phyloP scores from a whole-genome alignment of 2,113 vertebrate genomes.

The Myanophis thanlyinensis region DNA sequence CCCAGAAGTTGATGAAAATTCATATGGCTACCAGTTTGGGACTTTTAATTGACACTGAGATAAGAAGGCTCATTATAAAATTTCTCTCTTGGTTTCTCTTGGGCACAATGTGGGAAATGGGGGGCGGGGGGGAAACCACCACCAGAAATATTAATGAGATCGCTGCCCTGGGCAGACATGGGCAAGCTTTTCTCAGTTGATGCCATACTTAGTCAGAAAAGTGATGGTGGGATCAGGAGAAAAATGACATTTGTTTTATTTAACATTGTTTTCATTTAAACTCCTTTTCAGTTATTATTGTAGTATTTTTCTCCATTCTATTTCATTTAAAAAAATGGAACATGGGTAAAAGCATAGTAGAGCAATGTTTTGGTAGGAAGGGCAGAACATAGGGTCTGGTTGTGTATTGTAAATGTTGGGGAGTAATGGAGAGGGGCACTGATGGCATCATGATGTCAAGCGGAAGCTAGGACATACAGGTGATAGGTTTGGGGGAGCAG shows the following conservation, averaged over 20 bases:
- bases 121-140: background rate
- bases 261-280: background rate
- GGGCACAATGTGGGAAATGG: background rate
- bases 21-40: background rate
- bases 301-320: background rate
- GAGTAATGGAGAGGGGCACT: background rate
- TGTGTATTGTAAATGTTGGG: background rate
- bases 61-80: background rate
- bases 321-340: background rate
- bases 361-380: background rate
- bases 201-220: background rate
- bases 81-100: background rate
- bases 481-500: background rate
- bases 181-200: background rate
- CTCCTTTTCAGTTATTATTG: background rate
- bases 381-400: background rate
- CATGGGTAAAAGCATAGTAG: background rate
- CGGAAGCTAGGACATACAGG: background rate
- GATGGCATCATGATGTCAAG: background rate
- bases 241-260: background rate
- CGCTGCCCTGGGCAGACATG: background rate
- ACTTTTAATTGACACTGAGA: background rate
- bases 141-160: background rate
- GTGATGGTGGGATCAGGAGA: background rate
- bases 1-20: background rate